Percentiles rank a stretch among this genome's conserved stretches.
Evolutionary conservation across 2,113 vertebrate genomes (phyloP).

Genomic region (Lophius piscatorius): DNA sequence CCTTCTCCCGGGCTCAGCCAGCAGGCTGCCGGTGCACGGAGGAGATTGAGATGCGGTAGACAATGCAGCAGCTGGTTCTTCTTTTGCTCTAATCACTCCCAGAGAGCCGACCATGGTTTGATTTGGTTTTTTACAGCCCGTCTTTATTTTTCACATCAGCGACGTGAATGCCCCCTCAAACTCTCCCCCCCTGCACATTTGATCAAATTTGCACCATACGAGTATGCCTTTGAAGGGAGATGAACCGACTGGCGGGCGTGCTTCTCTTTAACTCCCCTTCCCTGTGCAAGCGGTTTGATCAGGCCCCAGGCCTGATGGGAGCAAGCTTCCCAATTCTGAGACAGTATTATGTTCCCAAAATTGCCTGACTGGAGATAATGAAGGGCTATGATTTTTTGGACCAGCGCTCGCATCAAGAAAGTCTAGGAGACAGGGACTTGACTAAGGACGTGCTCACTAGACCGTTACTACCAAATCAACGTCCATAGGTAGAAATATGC

Average conservation of each 20-base stretch:
- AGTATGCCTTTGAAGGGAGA: conserved; percentile 78
- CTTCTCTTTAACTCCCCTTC: conserved; percentile 72
- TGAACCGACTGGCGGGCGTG: conserved; percentile 70
- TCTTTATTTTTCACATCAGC: conserved; percentile 83
- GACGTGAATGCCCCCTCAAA: conserved; percentile 64
- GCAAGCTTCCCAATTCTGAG: conserved; percentile 64
- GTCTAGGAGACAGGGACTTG: conserved; percentile 71
- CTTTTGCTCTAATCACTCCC: conserved; percentile 81
- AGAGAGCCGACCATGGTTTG: conserved; percentile 75
- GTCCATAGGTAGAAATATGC: conserved; percentile 52
- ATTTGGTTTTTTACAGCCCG: conserved; percentile 80
- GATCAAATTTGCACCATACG: conserved; percentile 84
- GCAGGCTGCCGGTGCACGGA: conserved; percentile 54
- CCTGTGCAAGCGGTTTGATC: conserved; percentile 75
- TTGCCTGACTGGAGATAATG: conserved; percentile 77
- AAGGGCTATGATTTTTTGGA: conserved; percentile 70
- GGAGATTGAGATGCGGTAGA: conserved; percentile 70
- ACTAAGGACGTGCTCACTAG: conserved; percentile 69
- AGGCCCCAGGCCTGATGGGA: conserved; percentile 66
- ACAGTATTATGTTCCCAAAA: conserved; percentile 79
- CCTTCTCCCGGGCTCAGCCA: conserved; percentile 26
- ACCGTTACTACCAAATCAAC: conserved; percentile 77
- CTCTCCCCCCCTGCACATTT: conserved; percentile 65
- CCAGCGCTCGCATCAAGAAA: conserved; percentile 59
- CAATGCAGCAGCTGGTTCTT: conserved; percentile 78